These are phyloP conservation scores for Poecilia wingei DNA, from an alignment of 2,797 vertebrate genomes.

Conservation along the genomic window DNA sequence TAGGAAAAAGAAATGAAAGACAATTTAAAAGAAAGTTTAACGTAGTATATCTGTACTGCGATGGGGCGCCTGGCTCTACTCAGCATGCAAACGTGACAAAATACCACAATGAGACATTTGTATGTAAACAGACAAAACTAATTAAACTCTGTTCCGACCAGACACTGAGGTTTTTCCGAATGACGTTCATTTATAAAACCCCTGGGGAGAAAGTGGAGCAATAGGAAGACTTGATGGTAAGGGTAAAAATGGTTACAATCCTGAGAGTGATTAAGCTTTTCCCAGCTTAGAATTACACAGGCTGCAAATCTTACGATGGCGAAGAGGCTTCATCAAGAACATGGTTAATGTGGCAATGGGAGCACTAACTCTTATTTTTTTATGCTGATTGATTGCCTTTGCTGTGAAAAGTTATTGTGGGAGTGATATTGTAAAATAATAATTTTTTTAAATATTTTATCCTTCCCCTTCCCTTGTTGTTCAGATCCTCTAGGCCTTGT, in stretches of 20 bases:
- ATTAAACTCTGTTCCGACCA: conserved; percentile 66
- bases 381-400: conserved; percentile 46
- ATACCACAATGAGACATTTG: conserved; percentile 62
- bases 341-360: conserved; percentile 73
- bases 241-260: conserved; percentile 76
- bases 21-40: conserved; percentile 3
- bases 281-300: conserved; percentile 60
- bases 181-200: conserved; percentile 75
- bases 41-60: conserved; percentile 21
- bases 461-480: conserved; percentile 25
- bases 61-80: conserved; percentile 25
- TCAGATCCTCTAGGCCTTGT: conserved; percentile 59
- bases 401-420: conserved; percentile 78
- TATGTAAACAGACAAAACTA: conserved; percentile 65
- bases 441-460: conserved; percentile 50
- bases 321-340: conserved; percentile 69
- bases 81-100: conserved; percentile 36
- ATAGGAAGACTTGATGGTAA: conserved; percentile 55
- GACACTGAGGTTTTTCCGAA: conserved; percentile 60
- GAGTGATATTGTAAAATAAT: conserved; percentile 79
- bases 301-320: conserved; percentile 75
- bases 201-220: conserved; percentile 67
- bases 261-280: conserved; percentile 76
- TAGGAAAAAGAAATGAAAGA: conserved; percentile 38
- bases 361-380: conserved; percentile 73